Base-by-base conservation (phyloP, 2,797 vertebrate genomes). In the Brotula barbata region DNA sequence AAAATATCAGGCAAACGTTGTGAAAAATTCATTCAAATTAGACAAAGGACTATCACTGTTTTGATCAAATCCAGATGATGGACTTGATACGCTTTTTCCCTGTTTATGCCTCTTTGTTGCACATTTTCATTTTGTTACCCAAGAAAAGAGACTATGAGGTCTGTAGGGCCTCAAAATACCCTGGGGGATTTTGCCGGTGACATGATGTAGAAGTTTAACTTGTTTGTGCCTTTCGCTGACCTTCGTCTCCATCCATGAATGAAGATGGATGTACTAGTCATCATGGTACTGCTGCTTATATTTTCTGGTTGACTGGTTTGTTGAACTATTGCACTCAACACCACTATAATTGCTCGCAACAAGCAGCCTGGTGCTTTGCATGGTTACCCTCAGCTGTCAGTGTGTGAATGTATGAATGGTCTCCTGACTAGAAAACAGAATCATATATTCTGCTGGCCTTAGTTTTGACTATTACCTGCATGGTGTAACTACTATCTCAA, bases 1-100 rank as follows among this genome's bases (percentile, higher is more conserved):
- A 5, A 47, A 55, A 68, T 39, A 33, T 39, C 11, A 33, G 44
- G 50, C 68, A 72, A 50, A 66, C 10, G 16, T 33, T 33, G 9
- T 6, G 31, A 2, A 33, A 11, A 33, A 33, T 6, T 33, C 9
- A 11, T 6, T 14, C 37, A 20, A 12, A 21, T 11, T 41, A 7
- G 19, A 12, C 22, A 16, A n/a, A 20, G 4, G 13, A 61, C 25
- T 56, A 58, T 2, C 6, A 33, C 31, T 33, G 6, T 7, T 33
- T 9, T 33, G 31, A 33, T 33, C 31, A 28, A 28, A 28, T 3
- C 25, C 25, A 28, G n/a, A n/a, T n/a, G n/a, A n/a, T n/a, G n/a
- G n/a, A n/a, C n/a, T n/a, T n/a, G n/a, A n/a, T n/a, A n/a, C n/a
- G n/a, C n/a, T n/a, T n/a, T n/a, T n/a, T n/a, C n/a, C n/a, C n/a